These are phyloP conservation scores for Polyommatus iphigenia DNA, from an alignment of 2,888 invertebrate species.

Conservation along the genomic window DNA sequence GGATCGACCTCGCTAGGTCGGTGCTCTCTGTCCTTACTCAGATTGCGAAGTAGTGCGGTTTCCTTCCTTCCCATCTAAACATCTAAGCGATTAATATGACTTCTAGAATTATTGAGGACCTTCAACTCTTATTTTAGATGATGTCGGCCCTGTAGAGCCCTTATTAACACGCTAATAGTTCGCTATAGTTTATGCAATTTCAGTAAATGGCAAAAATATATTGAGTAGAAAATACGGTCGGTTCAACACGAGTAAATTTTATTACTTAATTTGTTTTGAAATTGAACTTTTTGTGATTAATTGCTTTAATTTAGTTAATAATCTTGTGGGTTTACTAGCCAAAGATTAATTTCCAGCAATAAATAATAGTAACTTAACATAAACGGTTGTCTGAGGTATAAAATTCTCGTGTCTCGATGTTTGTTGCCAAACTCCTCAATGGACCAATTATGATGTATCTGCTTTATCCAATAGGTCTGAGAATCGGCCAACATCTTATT, in stretches of 20 bases:
- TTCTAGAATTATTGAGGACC: slow-evolving; percentile 13
- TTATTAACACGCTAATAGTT: background rate
- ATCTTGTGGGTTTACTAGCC: background rate
- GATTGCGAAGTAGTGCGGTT: slow-evolving; percentile 56
- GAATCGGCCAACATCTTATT: no score
- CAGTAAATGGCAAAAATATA: background rate
- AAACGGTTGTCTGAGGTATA: background rate
- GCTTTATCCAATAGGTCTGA: no score
- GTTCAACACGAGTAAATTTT: background rate
- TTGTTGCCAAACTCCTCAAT: background rate
- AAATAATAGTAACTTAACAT: background rate
- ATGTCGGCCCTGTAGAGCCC: background rate
- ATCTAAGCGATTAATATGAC: slow-evolving; percentile 34
- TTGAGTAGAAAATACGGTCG: background rate
- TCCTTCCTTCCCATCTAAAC: slow-evolving; percentile 64
- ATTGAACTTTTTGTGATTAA: background rate
- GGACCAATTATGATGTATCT: no score
- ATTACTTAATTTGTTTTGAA: background rate
- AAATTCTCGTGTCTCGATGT: background rate
- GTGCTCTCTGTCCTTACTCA: slow-evolving; percentile 54
- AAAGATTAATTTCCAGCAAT: background rate
- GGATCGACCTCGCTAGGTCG: slow-evolving; percentile 70
- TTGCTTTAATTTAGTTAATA: background rate
- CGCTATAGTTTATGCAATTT: background rate
- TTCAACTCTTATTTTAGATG: slow-evolving; percentile 7